A percentile compares a stretch with the other conserved stretches of the same genome.
Evolutionary conservation across 2,113 vertebrate species (phyloP).

Genomic region (Canis aureus): DNA sequence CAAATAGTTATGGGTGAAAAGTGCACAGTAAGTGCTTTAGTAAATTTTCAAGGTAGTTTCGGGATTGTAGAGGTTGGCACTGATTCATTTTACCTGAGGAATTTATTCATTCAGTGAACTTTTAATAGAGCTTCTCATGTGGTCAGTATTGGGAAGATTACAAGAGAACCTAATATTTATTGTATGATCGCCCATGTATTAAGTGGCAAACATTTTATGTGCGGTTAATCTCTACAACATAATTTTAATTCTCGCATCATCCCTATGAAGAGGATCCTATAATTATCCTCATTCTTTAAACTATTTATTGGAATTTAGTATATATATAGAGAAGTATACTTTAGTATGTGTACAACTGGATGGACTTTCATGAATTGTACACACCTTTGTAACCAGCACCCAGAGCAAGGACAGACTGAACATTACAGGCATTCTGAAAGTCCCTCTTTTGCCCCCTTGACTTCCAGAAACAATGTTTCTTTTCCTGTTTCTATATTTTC

Average conservation of each 20-base stretch:
- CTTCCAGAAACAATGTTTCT: not conserved
- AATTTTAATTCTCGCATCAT: not conserved
- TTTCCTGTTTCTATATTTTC: not conserved
- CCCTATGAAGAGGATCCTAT: not conserved
- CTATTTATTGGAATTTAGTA: conserved; percentile 1
- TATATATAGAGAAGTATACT: not conserved
- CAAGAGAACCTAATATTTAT: not conserved
- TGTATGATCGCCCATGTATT: not conserved
- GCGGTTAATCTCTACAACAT: conserved; percentile 40
- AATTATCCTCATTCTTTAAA: conserved; percentile 5
- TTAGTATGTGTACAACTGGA: not conserved
- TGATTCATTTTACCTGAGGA: conserved; percentile 30
- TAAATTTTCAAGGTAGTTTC: not conserved
- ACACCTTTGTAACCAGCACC: not conserved
- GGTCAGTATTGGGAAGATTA: not conserved
- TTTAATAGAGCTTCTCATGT: conserved; percentile 26
- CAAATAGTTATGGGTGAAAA: not conserved
- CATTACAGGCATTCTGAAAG: not conserved
- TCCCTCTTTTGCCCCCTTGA: not conserved
- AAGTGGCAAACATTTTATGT: not conserved
- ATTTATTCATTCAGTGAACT: not conserved
- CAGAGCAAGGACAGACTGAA: not conserved
- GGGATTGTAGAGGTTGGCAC: not conserved
- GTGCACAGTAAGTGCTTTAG: not conserved
- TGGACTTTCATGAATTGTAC: not conserved